Evolutionary conservation across 1,140 invertebrate species (phyloP), one percentile per base, ranked within the genome.

Genomic region (Caenorhabditis remanei): DNA sequence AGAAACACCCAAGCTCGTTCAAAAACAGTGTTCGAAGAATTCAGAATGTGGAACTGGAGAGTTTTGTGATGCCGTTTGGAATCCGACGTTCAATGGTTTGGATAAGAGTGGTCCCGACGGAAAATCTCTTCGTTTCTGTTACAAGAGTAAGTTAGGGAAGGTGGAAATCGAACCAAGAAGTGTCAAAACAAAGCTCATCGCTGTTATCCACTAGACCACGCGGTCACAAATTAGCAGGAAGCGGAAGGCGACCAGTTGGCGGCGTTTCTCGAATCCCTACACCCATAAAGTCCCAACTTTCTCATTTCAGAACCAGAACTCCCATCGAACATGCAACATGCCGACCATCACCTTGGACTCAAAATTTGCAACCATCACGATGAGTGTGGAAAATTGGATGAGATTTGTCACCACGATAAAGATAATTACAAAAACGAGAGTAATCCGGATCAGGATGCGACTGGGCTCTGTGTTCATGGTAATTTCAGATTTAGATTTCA

Each of bases 31-130:
- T 11, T 5, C 7, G 5, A 53, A 2, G 4, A 79, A 79, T 11
- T 2, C 19, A 1, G 71, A 79, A 0, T 79, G 71, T 50, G 71
- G 19, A 1, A n/a, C 21, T 8, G 71, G 71, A 21, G 14, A 79
- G 1, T 79, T 79, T 46, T 79, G 71, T 50, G 71, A 79, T 79
- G 43, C 71, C 11, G 71, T 79, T 0, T 79, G 13, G 9, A 79
- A 79, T 41, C 71, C 71, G 4, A 46, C 32, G 32, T 32, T 32
- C 32, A 32, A 32, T 32, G 32, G 40, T 4, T 79, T 24, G 21
- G 11, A 48, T 19, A 32, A 21, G 9, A 13, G 14, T 24, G n/a
- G 56, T 61, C 19, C n/a, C 19, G 1, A 21, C n/a, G 19, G 19
- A 1, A 21, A 5, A 61, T 32, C 58, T 9, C 9, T 61, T 11